phyloP scores from a whole-genome alignment of 2,797 vertebrate species.

The Pseudomugil tenellus region DNA sequence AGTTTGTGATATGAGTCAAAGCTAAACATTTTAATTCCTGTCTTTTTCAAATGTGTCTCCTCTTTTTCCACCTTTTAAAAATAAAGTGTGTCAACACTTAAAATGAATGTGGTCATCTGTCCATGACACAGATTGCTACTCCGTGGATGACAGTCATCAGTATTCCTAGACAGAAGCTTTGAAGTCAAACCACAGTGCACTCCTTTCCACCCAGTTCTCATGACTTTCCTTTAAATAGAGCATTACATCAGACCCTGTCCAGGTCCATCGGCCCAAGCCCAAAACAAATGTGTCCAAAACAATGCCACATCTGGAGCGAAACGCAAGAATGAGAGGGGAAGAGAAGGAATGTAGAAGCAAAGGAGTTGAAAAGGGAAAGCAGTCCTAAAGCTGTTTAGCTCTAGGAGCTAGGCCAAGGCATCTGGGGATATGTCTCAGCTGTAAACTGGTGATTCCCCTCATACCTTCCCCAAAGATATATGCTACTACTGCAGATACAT shows the following conservation, averaged over 20 bases:
- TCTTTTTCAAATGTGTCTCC: conserved; percentile 42
- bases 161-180: conserved; percentile 64
- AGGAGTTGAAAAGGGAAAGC: conserved; percentile 72
- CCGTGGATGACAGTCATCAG: conserved; percentile 66
- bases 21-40: conserved; percentile 10
- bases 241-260: conserved; percentile 78
- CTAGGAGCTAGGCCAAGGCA: conserved; percentile 68
- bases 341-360: conserved; percentile 77
- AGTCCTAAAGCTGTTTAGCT: conserved; percentile 74
- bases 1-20: conserved; percentile 11
- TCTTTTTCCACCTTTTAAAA: conserved; percentile 60
- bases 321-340: conserved; percentile 46
- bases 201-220: conserved; percentile 73
- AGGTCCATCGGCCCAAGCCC: conserved; percentile 69
- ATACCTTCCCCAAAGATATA: conserved; percentile 21
- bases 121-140: conserved; percentile 72
- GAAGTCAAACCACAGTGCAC: conserved; percentile 63
- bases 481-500: not conserved
- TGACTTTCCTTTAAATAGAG: conserved; percentile 81
- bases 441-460: conserved; percentile 74
- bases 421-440: conserved; percentile 75
- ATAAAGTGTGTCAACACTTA: conserved; percentile 69
- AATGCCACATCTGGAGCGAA: conserved; percentile 82
- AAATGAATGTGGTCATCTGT: conserved; percentile 76
- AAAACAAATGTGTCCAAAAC: conserved; percentile 80